Conservation (phyloP, 2,888 invertebrate species). For the Endotricha flammealis region DNA sequence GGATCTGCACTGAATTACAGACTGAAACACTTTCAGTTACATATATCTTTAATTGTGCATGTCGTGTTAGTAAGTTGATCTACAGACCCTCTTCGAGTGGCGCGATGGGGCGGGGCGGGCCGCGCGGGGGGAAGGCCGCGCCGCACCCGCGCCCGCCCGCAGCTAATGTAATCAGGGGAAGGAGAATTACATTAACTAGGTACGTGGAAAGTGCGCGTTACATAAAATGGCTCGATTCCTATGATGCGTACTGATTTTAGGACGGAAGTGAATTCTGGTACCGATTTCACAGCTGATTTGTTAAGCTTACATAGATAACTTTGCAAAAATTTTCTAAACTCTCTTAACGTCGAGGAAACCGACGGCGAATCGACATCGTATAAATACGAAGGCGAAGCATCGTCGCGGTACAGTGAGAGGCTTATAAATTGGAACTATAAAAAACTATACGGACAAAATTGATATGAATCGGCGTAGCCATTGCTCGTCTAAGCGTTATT, state of each 20-base stretch:
- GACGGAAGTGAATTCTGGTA: conserved; percentile 78
- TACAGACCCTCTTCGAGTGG: background rate
- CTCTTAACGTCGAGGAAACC: conserved; percentile 50
- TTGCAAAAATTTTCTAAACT: conserved; percentile 71
- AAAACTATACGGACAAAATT: conserved; percentile 76
- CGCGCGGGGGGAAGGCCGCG: conserved; percentile 21
- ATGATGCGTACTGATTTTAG: conserved; percentile 77
- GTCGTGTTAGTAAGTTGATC: background rate
- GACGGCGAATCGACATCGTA: conserved; percentile 47
- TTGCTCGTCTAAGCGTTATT: conserved; percentile 70
- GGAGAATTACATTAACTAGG: conserved; percentile 66
- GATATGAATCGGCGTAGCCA: conserved; percentile 76
- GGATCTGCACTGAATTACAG: no score
- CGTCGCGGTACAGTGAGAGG: conserved; percentile 67
- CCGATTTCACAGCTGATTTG: conserved; percentile 75
- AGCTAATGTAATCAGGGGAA: conserved; percentile 69
- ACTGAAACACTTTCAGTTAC: no score
- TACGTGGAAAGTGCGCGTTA: conserved; percentile 70
- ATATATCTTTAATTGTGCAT: background rate
- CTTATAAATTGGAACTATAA: conserved; percentile 74
- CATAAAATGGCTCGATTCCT: conserved; percentile 78
- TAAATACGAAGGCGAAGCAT: conserved; percentile 50
- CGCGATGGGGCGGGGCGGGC: conserved; percentile 13
- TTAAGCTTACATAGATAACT: conserved; percentile 73
- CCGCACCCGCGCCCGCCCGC: conserved; percentile 30